Conservation (phyloP, 2,797 vertebrate genomes). For the Amblyopsis hoosieri region DNA sequence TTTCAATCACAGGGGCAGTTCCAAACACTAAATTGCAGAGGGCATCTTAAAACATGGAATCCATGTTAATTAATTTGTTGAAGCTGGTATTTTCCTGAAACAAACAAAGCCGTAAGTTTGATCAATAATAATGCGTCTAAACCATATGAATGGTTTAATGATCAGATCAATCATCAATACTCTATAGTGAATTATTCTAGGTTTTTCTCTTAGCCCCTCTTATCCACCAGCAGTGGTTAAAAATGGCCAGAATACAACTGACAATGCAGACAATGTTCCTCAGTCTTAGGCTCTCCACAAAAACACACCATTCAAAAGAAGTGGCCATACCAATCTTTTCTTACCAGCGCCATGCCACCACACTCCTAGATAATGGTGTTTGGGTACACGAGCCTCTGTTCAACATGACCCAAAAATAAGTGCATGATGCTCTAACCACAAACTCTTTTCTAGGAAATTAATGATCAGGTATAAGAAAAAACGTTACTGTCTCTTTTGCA, state of each 20-base stretch:
- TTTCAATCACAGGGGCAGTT: no score
- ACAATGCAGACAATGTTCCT: conserved; percentile 16
- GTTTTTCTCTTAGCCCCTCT: background rate
- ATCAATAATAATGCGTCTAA: conserved; percentile 3
- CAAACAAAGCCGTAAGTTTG: background rate
- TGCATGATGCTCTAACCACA: conserved; percentile 42
- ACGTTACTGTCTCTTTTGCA: conserved; percentile 54
- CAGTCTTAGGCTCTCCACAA: background rate
- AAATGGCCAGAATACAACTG: background rate
- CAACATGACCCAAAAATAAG: conserved; percentile 52
- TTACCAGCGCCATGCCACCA: conserved; percentile 7
- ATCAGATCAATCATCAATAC: background rate
- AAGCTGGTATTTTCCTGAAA: background rate
- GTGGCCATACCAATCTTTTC: conserved; percentile 12
- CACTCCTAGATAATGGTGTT: background rate
- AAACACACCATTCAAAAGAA: conserved; percentile 12
- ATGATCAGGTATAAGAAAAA: conserved; percentile 55
- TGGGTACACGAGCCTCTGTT: conserved; percentile 42
- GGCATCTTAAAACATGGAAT: background rate
- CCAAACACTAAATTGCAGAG: no score
- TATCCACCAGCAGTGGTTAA: background rate
- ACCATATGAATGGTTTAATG: background rate
- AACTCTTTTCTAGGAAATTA: conserved; percentile 59
- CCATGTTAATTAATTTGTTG: background rate
- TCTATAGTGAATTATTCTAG: background rate